Evolutionary conservation across 2,797 vertebrate species (phyloP).

Genomic region (Danio aesculapii): DNA sequence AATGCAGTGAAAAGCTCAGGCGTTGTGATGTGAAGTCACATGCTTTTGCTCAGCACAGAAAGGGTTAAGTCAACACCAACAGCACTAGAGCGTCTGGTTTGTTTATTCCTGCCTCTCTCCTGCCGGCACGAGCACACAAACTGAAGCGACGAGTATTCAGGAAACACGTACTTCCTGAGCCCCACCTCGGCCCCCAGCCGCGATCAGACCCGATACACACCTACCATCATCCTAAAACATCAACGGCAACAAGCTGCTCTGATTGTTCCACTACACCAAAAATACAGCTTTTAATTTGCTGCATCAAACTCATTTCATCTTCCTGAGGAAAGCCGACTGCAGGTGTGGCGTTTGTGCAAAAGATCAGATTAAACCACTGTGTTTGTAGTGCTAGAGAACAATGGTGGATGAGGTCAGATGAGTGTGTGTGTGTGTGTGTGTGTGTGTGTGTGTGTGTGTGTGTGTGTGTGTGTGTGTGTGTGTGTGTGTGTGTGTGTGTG

Average conservation of each 20-base stretch:
- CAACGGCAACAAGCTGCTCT: not conserved
- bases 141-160: slow-evolving; percentile 73
- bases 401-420: not conserved
- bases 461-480: too few species aligned
- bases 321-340: slow-evolving; percentile 50
- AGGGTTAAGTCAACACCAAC: slow-evolving; percentile 37
- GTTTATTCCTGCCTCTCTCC: slow-evolving; percentile 79
- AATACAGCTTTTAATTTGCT: slow-evolving; percentile 23
- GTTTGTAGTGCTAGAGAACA: slow-evolving; percentile 24
- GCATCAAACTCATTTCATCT: slow-evolving; percentile 28
- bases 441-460: not conserved
- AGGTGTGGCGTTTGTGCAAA: slow-evolving; percentile 21
- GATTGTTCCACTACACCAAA: slow-evolving; percentile 10
- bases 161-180: slow-evolving; percentile 82
- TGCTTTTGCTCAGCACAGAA: not conserved
- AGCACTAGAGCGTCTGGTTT: slow-evolving; percentile 61
- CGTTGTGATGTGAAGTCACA: not conserved
- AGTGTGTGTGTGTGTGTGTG: not conserved
- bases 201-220: slow-evolving; percentile 47
- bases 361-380: slow-evolving; percentile 43
- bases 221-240: slow-evolving; percentile 15
- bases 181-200: slow-evolving; percentile 73
- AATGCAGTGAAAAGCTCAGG: not conserved
- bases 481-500: slow-evolving; percentile 3
- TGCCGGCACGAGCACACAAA: slow-evolving; percentile 72